A percentile compares a stretch with the other conserved stretches of the same genome.
phyloP scores from a whole-genome alignment of 2,113 vertebrate genomes.

The Phoxinus phoxinus region DNA sequence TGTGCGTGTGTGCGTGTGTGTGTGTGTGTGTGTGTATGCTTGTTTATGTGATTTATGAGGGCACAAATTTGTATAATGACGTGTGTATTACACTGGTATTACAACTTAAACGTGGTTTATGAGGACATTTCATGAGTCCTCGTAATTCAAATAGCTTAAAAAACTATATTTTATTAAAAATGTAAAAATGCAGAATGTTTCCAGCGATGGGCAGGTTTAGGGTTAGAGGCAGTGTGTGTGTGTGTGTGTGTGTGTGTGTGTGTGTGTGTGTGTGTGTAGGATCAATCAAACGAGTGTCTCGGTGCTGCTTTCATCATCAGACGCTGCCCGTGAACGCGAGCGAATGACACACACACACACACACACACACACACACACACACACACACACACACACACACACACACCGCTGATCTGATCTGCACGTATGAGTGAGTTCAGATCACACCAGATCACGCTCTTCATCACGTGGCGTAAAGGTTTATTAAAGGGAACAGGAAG shows the following conservation, averaged over 20 bases:
- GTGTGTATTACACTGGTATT: no score
- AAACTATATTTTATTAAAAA: no score
- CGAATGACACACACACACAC: not conserved
- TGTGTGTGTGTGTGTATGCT: not conserved
- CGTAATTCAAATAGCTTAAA: no score
- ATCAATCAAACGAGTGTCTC: constrained; percentile 59
- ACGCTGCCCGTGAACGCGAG: not conserved
- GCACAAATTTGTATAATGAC: no score
- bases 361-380: no score
- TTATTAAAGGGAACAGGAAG: constrained; percentile 35
- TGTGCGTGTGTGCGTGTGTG: not conserved
- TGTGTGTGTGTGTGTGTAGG: not conserved
- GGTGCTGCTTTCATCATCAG: constrained; percentile 61
- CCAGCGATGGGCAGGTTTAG: no score
- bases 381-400: no score
- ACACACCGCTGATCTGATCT: not conserved
- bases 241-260: not conserved
- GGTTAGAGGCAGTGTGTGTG: no score
- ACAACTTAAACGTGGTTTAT: no score
- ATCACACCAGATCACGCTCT: not conserved
- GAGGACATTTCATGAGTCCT: no score
- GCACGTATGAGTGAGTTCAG: not conserved
- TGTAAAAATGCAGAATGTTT: no score
- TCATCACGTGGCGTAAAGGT: not conserved
- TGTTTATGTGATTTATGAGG: no score